These are phyloP conservation scores for Uloborus diversus DNA, from an alignment of 1,140 invertebrate species.

Conservation along the genomic window DNA sequence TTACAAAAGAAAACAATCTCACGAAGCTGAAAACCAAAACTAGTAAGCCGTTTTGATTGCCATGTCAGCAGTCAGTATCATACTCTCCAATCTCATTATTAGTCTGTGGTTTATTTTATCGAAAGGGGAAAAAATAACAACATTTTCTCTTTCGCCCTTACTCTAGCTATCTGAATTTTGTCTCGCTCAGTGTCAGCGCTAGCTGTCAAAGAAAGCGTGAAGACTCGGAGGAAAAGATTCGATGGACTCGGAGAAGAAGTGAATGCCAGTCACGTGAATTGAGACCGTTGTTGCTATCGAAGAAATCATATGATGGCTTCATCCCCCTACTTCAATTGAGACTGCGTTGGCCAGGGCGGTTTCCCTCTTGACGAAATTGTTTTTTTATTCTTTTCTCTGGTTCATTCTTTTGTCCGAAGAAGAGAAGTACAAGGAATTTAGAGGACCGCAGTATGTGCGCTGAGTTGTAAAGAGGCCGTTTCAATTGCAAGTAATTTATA, in stretches of 20 bases:
- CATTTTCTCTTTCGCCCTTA: too few species aligned
- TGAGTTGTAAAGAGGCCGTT: constrained; percentile 7
- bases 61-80: too few species aligned
- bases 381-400: not conserved
- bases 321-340: constrained; percentile 39
- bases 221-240: constrained; percentile 9
- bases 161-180: too few species aligned
- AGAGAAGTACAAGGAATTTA: constrained; percentile 16
- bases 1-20: too few species aligned
- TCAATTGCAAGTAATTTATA: constrained; percentile 14
- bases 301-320: constrained; percentile 46
- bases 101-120: constrained; percentile 11
- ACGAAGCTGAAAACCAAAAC: too few species aligned
- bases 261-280: constrained; percentile 37
- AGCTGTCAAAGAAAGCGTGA: constrained; percentile 30
- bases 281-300: constrained; percentile 39
- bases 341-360: too few species aligned
- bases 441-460: not conserved
- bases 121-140: too few species aligned
- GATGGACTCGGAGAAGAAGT: not conserved
- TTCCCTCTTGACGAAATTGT: not conserved
- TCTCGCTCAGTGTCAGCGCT: constrained; percentile 19
- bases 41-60: too few species aligned
- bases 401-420: constrained; percentile 14
- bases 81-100: too few species aligned